Evolutionary conservation across 35 echinoderm and acorn worm genomes (phyloP).

Genomic region (Strongylocentrotus purpuratus): DNA sequence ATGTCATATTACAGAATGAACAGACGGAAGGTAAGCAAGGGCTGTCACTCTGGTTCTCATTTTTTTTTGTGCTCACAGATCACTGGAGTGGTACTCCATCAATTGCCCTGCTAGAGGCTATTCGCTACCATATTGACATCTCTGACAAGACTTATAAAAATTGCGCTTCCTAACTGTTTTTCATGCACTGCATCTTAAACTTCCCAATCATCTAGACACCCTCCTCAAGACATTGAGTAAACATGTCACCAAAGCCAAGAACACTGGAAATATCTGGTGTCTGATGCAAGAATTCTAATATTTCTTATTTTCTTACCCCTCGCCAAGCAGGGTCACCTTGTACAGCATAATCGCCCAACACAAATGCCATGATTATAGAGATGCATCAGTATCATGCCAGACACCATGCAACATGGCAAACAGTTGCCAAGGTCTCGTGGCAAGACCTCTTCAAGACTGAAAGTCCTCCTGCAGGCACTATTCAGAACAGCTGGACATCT

Average conservation of each 20-base stretch:
- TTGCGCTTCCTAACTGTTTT: background rate
- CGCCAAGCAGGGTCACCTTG: background rate
- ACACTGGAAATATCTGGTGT: background rate
- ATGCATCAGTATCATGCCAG: conserved; percentile 10
- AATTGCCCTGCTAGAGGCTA: background rate
- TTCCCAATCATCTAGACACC: background rate
- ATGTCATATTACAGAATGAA: too few species aligned
- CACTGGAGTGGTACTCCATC: conserved; percentile 20
- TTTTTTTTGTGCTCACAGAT: conserved; percentile 28
- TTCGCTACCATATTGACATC: background rate
- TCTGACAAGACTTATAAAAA: background rate
- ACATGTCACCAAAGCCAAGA: conserved; percentile 23
- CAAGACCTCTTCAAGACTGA: conserved; percentile 23
- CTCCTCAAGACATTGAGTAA: background rate
- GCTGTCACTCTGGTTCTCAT: too few species aligned
- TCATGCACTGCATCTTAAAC: background rate
- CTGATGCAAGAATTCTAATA: conserved; percentile 5
- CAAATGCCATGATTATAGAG: background rate
- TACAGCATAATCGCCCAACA: background rate
- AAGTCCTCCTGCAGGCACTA: conserved; percentile 5
- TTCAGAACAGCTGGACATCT: conserved; percentile 3
- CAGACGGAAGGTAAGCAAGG: too few species aligned
- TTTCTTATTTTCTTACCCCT: background rate
- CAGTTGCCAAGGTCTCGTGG: conserved; percentile 6
- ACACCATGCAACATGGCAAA: conserved; percentile 25